phyloP scores from a whole-genome alignment of 2,888 invertebrate genomes.

The Drosophila neotestacea region DNA sequence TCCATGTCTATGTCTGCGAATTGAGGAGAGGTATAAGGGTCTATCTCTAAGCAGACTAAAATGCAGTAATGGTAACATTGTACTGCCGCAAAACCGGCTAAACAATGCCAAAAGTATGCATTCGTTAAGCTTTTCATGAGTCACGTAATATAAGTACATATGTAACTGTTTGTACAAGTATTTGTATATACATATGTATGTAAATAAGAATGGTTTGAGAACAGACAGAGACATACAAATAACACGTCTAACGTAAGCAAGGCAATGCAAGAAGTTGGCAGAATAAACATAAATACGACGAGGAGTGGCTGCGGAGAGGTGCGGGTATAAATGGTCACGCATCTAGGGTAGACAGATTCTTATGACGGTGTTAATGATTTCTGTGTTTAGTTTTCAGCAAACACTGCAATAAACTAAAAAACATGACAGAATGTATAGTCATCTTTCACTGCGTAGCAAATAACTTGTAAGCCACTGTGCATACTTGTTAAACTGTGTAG shows the following conservation, averaged over 20 bases:
- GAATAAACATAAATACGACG: not conserved
- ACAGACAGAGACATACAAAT: conserved; percentile 23
- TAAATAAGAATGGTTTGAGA: not conserved
- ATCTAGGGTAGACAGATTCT: not conserved
- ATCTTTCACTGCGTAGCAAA: not conserved
- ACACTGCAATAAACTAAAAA: too few relatives aligned
- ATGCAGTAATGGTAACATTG: not conserved
- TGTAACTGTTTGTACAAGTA: not conserved
- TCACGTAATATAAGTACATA: conserved; percentile 18
- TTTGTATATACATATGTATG: not conserved
- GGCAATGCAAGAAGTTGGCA: conserved; percentile 1
- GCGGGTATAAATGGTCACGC: conserved; percentile 3
- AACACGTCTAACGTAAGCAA: conserved; percentile 32
- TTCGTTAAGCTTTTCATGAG: conserved; percentile 37
- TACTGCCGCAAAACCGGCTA: conserved; percentile 12
- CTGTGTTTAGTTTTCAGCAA: not conserved
- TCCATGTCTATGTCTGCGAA: not conserved
- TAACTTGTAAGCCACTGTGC: conserved; percentile 31
- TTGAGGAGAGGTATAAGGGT: not conserved
- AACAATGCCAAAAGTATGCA: conserved; percentile 23
- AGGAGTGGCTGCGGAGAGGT: not conserved
- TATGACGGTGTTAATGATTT: conserved; percentile 8
- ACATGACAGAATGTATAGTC: too few relatives aligned
- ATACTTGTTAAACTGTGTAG: conserved; percentile 11
- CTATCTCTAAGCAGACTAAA: not conserved